These are phyloP conservation scores for Antheraea mylitta DNA, from an alignment of 1,140 invertebrate species.

Conservation along the genomic window DNA sequence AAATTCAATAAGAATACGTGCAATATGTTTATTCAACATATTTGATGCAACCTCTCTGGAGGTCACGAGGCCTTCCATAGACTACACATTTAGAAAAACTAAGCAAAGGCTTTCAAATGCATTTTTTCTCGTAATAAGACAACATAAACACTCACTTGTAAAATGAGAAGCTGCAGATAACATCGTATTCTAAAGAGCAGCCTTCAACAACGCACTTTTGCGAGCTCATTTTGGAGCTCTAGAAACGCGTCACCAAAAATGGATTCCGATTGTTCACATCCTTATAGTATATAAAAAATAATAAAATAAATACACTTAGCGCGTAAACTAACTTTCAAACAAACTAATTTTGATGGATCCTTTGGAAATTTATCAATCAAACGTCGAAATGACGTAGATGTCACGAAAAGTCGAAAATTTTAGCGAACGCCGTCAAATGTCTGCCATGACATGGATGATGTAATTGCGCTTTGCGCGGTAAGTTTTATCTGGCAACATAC, in stretches of 20 bases:
- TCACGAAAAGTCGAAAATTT: slow-evolving; percentile 74
- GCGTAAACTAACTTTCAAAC: slow-evolving; percentile 76
- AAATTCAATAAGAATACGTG: not conserved
- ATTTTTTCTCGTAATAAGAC: slow-evolving; percentile 7
- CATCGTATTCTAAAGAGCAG: slow-evolving; percentile 73
- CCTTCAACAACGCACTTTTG: slow-evolving; percentile 72
- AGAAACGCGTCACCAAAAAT: slow-evolving; percentile 49
- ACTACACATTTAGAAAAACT: not conserved
- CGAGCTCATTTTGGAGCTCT: slow-evolving; percentile 55
- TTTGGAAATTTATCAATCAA: slow-evolving; percentile 78
- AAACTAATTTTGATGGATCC: slow-evolving; percentile 76
- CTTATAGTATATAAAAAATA: slow-evolving; percentile 54
- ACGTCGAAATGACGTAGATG: slow-evolving; percentile 77
- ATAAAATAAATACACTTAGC: slow-evolving; percentile 68
- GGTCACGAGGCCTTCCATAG: slow-evolving; percentile 8
- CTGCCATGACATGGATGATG: slow-evolving; percentile 75
- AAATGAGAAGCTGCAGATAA: slow-evolving; percentile 74
- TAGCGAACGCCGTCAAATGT: slow-evolving; percentile 64
- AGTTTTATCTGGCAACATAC: slow-evolving; percentile 48
- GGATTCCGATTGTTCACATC: slow-evolving; percentile 60
- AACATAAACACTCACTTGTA: slow-evolving; percentile 64
- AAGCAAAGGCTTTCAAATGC: not conserved
- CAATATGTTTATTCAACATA: not conserved
- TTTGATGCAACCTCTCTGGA: not conserved
- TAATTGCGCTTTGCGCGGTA: slow-evolving; percentile 50